phyloP scores from a whole-genome alignment of 2,113 vertebrate species.

The Chaetops frenatus region DNA sequence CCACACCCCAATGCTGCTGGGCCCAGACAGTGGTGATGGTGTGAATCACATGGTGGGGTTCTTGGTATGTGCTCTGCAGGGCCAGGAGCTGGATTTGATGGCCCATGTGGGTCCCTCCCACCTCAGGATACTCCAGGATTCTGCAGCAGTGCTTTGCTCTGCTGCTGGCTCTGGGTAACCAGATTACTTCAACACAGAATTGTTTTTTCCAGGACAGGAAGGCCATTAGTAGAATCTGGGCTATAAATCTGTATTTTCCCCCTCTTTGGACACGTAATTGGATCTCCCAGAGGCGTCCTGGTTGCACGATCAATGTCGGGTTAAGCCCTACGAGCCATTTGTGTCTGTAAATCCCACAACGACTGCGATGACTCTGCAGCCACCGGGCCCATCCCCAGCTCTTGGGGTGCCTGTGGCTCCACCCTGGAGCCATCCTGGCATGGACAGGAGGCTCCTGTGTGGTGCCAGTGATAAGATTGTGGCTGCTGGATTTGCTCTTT shows the following conservation, averaged over 20 bases:
- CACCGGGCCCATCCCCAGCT: rapidly evolving
- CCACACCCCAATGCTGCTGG: rapidly evolving
- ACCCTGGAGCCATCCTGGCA: not conserved
- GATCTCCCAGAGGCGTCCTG: not conserved
- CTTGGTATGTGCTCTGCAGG: not conserved
- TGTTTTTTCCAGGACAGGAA: not conserved
- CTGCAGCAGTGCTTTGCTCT: not conserved
- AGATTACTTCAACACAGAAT: not conserved
- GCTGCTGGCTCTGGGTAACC: rapidly evolving
- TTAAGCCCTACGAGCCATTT: not conserved
- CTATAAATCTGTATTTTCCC: not conserved
- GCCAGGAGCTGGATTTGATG: not conserved
- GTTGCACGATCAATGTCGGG: not conserved
- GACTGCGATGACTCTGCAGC: rapidly evolving
- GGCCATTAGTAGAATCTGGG: not conserved
- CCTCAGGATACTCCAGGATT: not conserved
- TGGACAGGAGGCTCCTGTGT: rapidly evolving
- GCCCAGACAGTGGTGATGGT: rapidly evolving
- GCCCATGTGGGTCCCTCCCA: not conserved
- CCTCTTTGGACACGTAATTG: not conserved
- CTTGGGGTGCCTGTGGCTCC: not conserved
- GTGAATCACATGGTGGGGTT: not conserved
- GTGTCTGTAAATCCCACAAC: not conserved
- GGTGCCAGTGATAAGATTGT: not conserved
- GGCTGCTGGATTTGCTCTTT: not conserved